Percentiles rank a stretch among this genome's conserved stretches.
phyloP scores from a whole-genome alignment of 2,797 vertebrate species.

The Passerculus sandwichensis region DNA sequence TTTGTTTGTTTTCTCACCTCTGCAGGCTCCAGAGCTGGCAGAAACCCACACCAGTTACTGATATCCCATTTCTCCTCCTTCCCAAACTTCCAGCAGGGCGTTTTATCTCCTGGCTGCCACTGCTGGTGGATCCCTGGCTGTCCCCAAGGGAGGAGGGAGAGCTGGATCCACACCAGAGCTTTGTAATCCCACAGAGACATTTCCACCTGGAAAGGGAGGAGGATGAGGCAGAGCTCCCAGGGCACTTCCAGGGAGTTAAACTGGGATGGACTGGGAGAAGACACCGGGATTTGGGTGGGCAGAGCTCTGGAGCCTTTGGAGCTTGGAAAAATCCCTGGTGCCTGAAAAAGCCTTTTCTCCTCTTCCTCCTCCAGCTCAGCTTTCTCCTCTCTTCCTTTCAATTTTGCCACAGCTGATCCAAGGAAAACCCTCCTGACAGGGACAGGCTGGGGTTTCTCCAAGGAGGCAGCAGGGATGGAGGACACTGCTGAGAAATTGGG shows the following conservation, averaged over 20 bases:
- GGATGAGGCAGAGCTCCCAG: background rate
- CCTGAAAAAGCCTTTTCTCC: background rate
- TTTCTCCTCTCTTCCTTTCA: background rate
- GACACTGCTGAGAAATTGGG: background rate
- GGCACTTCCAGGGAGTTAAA: background rate
- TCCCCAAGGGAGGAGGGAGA: background rate
- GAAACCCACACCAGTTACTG: background rate
- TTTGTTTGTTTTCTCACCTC: background rate
- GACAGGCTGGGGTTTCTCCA: background rate
- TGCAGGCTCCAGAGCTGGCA: background rate
- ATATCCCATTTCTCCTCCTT: background rate
- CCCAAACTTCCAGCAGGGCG: background rate
- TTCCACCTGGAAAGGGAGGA: background rate
- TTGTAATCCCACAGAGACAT: rapidly evolving
- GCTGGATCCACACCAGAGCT: background rate
- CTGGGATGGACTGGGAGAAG: background rate
- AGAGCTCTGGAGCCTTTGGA: background rate
- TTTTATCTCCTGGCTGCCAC: background rate
- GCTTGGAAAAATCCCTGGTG: background rate
- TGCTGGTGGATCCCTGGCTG: background rate
- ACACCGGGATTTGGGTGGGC: rapidly evolving
- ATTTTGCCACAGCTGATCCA: background rate
- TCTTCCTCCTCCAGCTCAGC: background rate
- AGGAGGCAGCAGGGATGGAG: background rate
- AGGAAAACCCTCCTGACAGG: background rate